Base-by-base conservation (phyloP, 2,113 vertebrate species). In the Panthera uncia region DNA sequence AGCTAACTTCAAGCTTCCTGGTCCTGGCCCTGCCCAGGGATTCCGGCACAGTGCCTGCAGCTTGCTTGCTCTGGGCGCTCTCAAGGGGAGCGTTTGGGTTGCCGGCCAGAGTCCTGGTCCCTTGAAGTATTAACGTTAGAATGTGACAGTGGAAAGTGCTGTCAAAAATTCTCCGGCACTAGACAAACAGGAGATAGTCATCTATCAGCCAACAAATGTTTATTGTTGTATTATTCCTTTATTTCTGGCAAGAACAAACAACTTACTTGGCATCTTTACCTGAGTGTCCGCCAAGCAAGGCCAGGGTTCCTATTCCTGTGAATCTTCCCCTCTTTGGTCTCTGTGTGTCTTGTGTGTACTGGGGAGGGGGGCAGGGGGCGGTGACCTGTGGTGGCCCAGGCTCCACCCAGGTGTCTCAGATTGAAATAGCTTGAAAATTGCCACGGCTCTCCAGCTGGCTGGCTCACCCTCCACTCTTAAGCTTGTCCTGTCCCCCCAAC, bases 211-310 rank as follows among this genome's bases (percentile, higher is more conserved):
- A 89, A 36, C 92, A 94, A 81, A 85, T 79, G 91, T 93, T 96
- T 92, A 50, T 65, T 92, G 87, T 95, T 95, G 94, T 95, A 50
- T 96, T 94, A 76, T 73, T 91, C 76, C 38, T 97, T 97, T 97
- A 83, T 97, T 97, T 96, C 92, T 98, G 97, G 87, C 84, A 36
- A 96, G 92, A 95, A 84, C 16, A 7, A 97, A 84, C 45, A 63
- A 89, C 91, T 90, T 82, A 52, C 81, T 97, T 98, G 97, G 88
- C 83, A 33, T 87, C 84, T 95, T 87, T 25, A 52, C 76, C 12
- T 11, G 0, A 36, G 74, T 66, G 48, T 95, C 94, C 0, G 21
- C 95, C 83, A 93, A 92, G 76, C 92, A 71, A 79, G 81, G 63
- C 96, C 31, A 8, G 36, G 11, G 52, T 68, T 89, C 45, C 66